These are phyloP conservation scores for Acromyrmex heyeri DNA, from an alignment of 1,140 invertebrate genomes.

Conservation along the genomic window DNA sequence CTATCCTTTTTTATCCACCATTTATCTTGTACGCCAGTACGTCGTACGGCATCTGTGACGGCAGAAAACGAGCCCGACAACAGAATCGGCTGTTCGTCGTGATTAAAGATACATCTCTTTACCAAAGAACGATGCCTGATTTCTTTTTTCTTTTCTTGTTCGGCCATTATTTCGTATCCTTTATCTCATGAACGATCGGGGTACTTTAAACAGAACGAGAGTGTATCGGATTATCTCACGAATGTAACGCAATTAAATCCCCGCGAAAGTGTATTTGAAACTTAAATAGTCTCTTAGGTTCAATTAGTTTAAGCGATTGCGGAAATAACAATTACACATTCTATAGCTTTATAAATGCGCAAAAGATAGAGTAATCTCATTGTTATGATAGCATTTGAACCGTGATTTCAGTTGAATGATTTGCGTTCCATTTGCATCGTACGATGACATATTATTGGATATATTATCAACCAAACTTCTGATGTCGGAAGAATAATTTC, in stretches of 20 bases:
- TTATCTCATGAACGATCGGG: conserved; percentile 18
- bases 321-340: background rate
- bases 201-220: conserved; percentile 31
- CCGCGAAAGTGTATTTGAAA: background rate
- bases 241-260: conserved; percentile 44
- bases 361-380: background rate
- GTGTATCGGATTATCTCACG: conserved; percentile 28
- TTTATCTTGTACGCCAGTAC: conserved; percentile 62
- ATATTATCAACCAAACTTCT: background rate
- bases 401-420: background rate
- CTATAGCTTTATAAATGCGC: background rate
- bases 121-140: background rate
- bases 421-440: background rate
- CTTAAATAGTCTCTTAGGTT: conserved; percentile 18
- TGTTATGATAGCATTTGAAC: conserved; percentile 8
- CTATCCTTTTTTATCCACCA: conserved; percentile 48
- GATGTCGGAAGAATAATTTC: conserved; percentile 31
- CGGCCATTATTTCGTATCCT: conserved; percentile 16
- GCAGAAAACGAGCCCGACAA: conserved; percentile 44
- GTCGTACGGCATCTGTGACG: conserved; percentile 11
- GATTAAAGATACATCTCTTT: conserved; percentile 46
- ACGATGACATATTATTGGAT: background rate
- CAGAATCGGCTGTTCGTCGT: conserved; percentile 50
- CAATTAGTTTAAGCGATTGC: conserved; percentile 2
- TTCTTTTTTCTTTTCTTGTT: background rate